These are phyloP conservation scores for Brassicogethes aeneus DNA, from an alignment of 2,888 invertebrate genomes.

Conservation along the genomic window DNA sequence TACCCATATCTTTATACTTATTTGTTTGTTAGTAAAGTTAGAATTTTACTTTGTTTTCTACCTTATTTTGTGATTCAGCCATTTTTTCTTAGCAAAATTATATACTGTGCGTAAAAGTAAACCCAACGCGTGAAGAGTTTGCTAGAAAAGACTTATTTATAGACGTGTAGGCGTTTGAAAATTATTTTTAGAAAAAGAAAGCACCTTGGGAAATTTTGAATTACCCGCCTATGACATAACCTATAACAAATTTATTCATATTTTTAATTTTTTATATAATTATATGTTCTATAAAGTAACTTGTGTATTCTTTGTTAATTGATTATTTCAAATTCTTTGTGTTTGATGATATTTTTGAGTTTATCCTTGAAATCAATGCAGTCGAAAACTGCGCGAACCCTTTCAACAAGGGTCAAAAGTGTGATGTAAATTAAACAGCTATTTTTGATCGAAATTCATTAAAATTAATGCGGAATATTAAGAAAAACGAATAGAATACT, in stretches of 20 bases:
- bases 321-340: no score
- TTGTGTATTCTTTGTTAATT: no score
- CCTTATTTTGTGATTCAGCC: constrained; percentile 12
- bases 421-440: background rate
- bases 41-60: no score
- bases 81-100: constrained; percentile 10
- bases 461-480: background rate
- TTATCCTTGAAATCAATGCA: constrained; percentile 7
- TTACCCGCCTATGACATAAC: constrained; percentile 20
- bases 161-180: constrained; percentile 19
- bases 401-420: constrained; percentile 1
- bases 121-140: constrained; percentile 10
- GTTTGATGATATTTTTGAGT: no score
- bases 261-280: no score
- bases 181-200: constrained; percentile 30
- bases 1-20: no score
- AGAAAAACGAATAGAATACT: background rate
- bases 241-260: no score
- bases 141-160: constrained; percentile 21
- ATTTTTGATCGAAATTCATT: background rate
- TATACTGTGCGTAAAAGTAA: constrained; percentile 5
- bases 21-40: no score
- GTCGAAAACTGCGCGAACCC: background rate
- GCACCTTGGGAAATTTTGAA: constrained; percentile 16
- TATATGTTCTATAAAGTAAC: no score